Evolutionary conservation across 2,888 invertebrate species (phyloP), one percentile per base, ranked within the genome.

Genomic region (Drosophila anomelani): DNA sequence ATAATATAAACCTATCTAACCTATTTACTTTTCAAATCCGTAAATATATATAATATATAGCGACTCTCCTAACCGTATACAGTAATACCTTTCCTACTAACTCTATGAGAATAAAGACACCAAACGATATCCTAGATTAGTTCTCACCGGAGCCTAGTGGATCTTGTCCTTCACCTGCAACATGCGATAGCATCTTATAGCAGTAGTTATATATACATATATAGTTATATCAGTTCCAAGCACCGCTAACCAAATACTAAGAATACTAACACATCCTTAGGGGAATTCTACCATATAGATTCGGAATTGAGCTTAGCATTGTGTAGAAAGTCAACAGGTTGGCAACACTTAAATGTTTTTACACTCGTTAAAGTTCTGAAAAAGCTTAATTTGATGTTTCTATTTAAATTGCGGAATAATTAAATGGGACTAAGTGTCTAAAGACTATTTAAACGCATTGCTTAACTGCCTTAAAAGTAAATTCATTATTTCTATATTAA

Each of bases 1-100:
- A 73, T 74, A 47, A 47, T 47, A 23, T 53, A 66, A 66, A 38
- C 23, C 64, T 49, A 67, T 64, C 63, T 23, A 15, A 56, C 23
- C 32, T 29, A 44, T 15, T n/a, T 46, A 46, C 36, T 57, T 53
- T 29, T 12, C n/a, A 26, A 23, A 17, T 26, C 36, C 23, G 20
- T 51, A 32, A 6, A 43, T 43, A 47, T 54, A 20, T 12, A 57
- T 39, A 13, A 36, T 39, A 26, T 43, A 26, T 29, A 39, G 20
- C 20, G 29, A 46, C 49, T 46, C 20, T n/a, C 51, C 26, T 54
- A 47, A 54, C 39, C 39, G 32, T 53, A 39, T 41, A 15, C 20
- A 15, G 49, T 32, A 26, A 34, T 39, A 23, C 63, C 20, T n/a
- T 29, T 49, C 23, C 54, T 9, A 63, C 63, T 57, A 57, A 71